Evolutionary conservation across 2,888 invertebrate species (phyloP).

Genomic region (Caenorhabditis panamensis): DNA sequence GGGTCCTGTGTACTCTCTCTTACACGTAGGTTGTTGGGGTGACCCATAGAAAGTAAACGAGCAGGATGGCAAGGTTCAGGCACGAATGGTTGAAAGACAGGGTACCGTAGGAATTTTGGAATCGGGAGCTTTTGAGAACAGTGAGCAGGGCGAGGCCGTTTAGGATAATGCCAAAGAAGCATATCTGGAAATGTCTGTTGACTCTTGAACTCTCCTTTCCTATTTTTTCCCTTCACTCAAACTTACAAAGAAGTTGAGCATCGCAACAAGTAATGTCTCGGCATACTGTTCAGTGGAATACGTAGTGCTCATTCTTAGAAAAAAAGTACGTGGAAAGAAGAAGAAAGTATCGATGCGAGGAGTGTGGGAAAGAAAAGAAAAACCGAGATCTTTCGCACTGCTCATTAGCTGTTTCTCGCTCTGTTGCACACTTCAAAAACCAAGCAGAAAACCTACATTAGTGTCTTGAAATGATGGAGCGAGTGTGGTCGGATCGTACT

Average conservation of each 20-base stretch:
- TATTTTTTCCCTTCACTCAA: too few relatives aligned
- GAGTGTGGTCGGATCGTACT: conserved; percentile 22
- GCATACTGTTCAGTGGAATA: conserved; percentile 32
- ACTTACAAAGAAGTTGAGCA: conserved; percentile 48
- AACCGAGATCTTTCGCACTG: background rate
- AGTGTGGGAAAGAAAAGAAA: too few relatives aligned
- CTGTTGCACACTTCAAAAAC: background rate
- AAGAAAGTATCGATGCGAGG: background rate
- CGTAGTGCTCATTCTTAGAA: conserved; percentile 7
- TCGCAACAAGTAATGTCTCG: conserved; percentile 21
- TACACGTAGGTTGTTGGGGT: conserved; percentile 60
- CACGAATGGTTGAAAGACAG: conserved; percentile 56
- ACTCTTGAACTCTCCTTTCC: too few relatives aligned
- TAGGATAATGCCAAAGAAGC: conserved; percentile 40
- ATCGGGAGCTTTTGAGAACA: conserved; percentile 37
- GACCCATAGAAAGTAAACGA: conserved; percentile 58
- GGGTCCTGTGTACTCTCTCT: background rate
- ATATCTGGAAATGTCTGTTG: conserved; percentile 36
- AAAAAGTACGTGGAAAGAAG: conserved; percentile 2
- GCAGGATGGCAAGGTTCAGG: conserved; percentile 44
- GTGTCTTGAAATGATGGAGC: conserved; percentile 26
- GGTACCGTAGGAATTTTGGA: conserved; percentile 56
- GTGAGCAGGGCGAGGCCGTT: conserved; percentile 46
- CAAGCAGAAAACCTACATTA: background rate
- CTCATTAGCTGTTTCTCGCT: conserved; percentile 4